Conservation (phyloP, 53 echinoderm and acorn worm genomes). For the Mesocentrotus franciscanus region DNA sequence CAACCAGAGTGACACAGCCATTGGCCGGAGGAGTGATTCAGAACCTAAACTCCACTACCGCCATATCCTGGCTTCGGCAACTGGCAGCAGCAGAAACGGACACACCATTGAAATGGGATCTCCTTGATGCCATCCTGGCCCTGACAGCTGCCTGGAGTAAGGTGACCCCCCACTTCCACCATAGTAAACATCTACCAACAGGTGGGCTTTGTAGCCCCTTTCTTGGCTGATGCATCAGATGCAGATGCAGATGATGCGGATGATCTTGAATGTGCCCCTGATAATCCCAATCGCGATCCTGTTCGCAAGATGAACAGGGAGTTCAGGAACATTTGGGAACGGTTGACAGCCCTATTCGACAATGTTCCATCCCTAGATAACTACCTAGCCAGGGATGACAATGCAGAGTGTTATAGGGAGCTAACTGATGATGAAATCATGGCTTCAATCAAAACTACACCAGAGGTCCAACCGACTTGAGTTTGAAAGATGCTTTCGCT, state of each 20-base stretch:
- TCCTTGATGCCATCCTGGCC: conserved; percentile 68
- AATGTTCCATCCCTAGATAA: conserved; percentile 5
- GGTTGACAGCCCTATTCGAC: not conserved
- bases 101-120: conserved; percentile 65
- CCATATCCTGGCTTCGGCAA: conserved; percentile 58
- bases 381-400: conserved; percentile 19
- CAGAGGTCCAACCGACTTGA: not conserved
- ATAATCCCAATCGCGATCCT: too few species aligned
- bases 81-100: conserved; percentile 56
- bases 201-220: conserved; percentile 46
- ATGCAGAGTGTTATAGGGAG: conserved; percentile 12
- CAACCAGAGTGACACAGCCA: too few species aligned
- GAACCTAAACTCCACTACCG: too few species aligned
- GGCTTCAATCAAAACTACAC: not conserved
- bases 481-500: not conserved
- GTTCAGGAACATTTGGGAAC: conserved; percentile 36
- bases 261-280: too few species aligned
- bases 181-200: conserved; percentile 55
- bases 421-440: conserved; percentile 45
- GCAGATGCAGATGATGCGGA: too few species aligned
- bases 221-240: not conserved
- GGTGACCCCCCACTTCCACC: conserved; percentile 63
- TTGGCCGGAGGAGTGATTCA: too few species aligned
- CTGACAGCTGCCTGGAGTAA: conserved; percentile 67
- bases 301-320: not conserved